phyloP scores from a whole-genome alignment of 2,113 vertebrate species.

The Muntiacus muntjak region DNA sequence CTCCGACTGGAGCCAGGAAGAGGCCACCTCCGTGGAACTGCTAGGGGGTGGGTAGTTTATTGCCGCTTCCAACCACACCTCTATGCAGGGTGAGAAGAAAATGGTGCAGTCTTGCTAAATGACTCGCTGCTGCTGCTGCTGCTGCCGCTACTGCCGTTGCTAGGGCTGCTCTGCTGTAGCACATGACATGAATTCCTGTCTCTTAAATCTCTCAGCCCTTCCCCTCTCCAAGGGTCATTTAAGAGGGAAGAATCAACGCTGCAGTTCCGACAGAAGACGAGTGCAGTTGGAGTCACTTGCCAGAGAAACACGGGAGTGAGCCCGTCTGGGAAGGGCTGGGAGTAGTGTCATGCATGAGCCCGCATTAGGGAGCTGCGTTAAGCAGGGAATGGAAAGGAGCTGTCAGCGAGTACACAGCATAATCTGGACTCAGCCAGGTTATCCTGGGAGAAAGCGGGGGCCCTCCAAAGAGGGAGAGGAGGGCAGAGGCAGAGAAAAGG shows the following conservation, averaged over 20 bases:
- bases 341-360: slow-evolving; percentile 73
- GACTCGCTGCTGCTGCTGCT: slow-evolving; percentile 72
- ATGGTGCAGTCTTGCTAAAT: slow-evolving; percentile 87
- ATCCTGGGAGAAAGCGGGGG: not conserved
- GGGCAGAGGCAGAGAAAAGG: not conserved
- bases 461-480: not conserved
- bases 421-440: slow-evolving; percentile 56
- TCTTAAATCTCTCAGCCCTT: slow-evolving; percentile 45
- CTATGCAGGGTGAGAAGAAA: slow-evolving; percentile 80
- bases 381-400: slow-evolving; percentile 26
- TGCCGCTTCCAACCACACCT: slow-evolving; percentile 76
- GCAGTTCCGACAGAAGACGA: not conserved
- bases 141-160: slow-evolving; percentile 40
- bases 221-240: not conserved
- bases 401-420: slow-evolving; percentile 8
- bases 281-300: not conserved
- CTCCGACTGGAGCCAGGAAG: slow-evolving; percentile 76
- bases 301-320: not conserved
- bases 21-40: slow-evolving; percentile 74
- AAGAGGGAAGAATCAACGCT: not conserved
- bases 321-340: not conserved
- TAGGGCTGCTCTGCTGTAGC: slow-evolving; percentile 58
- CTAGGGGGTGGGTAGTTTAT: slow-evolving; percentile 62
- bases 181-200: slow-evolving; percentile 40
- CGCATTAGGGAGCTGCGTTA: slow-evolving; percentile 70